Percentiles rank a stretch among this genome's conserved stretches.
phyloP scores from a whole-genome alignment of 1,140 invertebrate species.

The Choristoneura fumiferana region DNA sequence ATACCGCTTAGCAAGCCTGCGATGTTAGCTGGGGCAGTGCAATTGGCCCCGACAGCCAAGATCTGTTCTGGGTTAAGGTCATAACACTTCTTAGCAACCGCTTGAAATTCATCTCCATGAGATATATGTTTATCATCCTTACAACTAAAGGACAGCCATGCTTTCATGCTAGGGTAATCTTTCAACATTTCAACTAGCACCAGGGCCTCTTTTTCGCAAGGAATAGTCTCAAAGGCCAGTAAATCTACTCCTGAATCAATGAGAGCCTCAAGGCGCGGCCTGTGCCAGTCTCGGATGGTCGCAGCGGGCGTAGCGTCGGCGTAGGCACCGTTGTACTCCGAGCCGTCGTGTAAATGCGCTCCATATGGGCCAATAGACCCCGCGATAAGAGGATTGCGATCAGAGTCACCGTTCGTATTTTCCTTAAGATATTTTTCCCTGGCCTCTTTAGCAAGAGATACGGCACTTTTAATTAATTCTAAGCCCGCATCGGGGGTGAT shows the following conservation, averaged over 20 bases:
- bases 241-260: slow-evolving; percentile 88
- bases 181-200: slow-evolving; percentile 86
- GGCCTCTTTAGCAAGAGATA: slow-evolving; percentile 82
- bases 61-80: slow-evolving; percentile 78
- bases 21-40: slow-evolving; percentile 81
- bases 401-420: slow-evolving; percentile 36
- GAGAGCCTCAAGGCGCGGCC: slow-evolving; percentile 85
- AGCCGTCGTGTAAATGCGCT: slow-evolving; percentile 90
- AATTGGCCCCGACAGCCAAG: slow-evolving; percentile 87
- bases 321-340: slow-evolving; percentile 93
- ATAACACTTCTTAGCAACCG: slow-evolving; percentile 78
- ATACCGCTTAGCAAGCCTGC: slow-evolving; percentile 78
- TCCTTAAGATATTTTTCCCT: slow-evolving; percentile 79
- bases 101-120: slow-evolving; percentile 82
- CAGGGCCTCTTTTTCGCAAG: slow-evolving; percentile 88
- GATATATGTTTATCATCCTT: slow-evolving; percentile 77
- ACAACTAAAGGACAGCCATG: slow-evolving; percentile 91
- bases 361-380: slow-evolving; percentile 96
- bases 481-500: slow-evolving; percentile 81
- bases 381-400: slow-evolving; percentile 79
- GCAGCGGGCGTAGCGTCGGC: slow-evolving; percentile 80
- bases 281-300: slow-evolving; percentile 88
- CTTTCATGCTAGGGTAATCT: slow-evolving; percentile 84
- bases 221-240: slow-evolving; percentile 93
- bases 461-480: slow-evolving; percentile 84